phyloP scores from a whole-genome alignment of 2,888 invertebrate genomes.

The Drosophila mettleri region DNA sequence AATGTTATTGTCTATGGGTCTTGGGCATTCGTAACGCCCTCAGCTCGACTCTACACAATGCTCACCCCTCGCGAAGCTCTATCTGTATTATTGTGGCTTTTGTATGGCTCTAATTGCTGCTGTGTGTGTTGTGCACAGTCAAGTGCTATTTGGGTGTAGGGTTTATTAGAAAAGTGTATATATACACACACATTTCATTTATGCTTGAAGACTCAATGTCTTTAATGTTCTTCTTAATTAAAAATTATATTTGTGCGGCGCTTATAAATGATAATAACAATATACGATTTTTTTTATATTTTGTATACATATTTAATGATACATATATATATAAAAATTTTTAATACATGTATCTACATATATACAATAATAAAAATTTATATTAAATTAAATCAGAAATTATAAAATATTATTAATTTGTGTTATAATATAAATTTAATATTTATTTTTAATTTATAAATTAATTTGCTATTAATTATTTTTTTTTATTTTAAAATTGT shows the following conservation, averaged over 20 bases:
- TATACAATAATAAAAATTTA: too few species aligned
- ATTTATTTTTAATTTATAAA: too few species aligned
- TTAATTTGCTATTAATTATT: too few species aligned
- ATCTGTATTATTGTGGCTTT: constrained; percentile 28
- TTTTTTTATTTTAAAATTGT: too few species aligned
- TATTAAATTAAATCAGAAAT: too few species aligned
- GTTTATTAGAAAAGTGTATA: neutral
- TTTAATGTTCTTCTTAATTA: constrained; percentile 5
- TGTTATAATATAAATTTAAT: too few species aligned
- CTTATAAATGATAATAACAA: constrained; percentile 1
- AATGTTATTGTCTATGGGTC: constrained; percentile 61
- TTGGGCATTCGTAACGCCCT: constrained; percentile 31
- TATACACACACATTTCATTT: neutral
- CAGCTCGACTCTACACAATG: neutral
- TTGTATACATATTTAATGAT: too few species aligned
- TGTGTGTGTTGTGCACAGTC: constrained; percentile 8
- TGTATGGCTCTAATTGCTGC: constrained; percentile 20
- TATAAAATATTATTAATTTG: too few species aligned
- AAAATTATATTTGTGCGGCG: neutral
- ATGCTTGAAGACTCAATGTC: neutral
- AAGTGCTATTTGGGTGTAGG: neutral
- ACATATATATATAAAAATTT: too few species aligned
- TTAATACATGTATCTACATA: too few species aligned
- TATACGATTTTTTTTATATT: too few species aligned
- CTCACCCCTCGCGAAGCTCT: constrained; percentile 6